Base-by-base conservation (phyloP, 2,888 invertebrate species). In the Thera britannica region DNA sequence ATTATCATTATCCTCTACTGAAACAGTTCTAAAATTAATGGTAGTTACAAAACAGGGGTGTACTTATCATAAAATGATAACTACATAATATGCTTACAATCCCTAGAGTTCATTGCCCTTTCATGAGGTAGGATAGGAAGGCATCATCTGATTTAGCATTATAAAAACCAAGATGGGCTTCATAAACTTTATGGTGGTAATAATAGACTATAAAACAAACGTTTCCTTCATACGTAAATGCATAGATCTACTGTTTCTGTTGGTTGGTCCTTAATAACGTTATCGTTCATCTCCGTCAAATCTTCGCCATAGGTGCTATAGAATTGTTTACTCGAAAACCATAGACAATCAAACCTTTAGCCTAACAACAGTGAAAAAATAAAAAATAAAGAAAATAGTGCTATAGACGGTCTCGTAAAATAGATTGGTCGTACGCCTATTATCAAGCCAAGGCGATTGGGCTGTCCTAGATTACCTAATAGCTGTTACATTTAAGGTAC, bases 111-210 rank as follows among this genome's bases (percentile, higher is more conserved):
- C 4, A 41, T 41, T 41, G 41, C 41, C 41, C 56, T 34, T 9
- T 34, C 7, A 6, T 51, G n/a, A 56, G n/a, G 55, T 41, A 8
- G 44, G 44, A 46, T 41, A 8, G 44, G 44, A 46, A 46, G 44
- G 44, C 9, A 57, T 57, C 35, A 48, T 6, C 46, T 36, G 7
- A 48, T 58, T 41, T 58, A 48, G 52, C 52, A 54, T 61, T 52
- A 41, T 57, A 57, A 59, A 49, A 51, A 11, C 36, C n/a, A 36
- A 51, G 38, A 38, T 46, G 2, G 36, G 8, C n/a, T 49, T 44
- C 61, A 62, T 62, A 62, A 54, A 62, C 44, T 54, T 62, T 55
- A 49, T 41, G 41, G 36, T 51, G 3, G 38, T 35, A 62, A 62
- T 46, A 57, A 11, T 59, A n/a, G 59, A 12, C 38, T 38, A 59